Evolutionary conservation across 1,140 invertebrate genomes (phyloP).

Genomic region (Thaumatotibia leucotreta): DNA sequence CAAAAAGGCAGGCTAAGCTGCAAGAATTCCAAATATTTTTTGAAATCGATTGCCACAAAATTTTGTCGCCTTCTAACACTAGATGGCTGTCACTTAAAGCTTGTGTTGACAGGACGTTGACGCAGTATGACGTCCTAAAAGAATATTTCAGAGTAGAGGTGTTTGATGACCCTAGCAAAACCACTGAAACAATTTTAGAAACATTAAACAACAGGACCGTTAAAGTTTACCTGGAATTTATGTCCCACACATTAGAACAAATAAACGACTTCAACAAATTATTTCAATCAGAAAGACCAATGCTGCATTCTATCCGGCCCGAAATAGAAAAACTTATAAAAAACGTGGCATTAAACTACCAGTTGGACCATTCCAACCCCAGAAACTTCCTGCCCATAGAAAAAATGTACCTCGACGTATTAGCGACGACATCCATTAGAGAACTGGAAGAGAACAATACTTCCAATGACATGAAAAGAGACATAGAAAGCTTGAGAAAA

Average conservation of each 20-base stretch:
- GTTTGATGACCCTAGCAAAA: neutral
- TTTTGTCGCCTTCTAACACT: neutral
- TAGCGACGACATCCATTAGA: constrained; percentile 16
- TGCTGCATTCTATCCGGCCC: constrained; percentile 19
- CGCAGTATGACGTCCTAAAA: neutral
- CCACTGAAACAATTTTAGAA: neutral
- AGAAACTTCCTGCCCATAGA: constrained; percentile 17
- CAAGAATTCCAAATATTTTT: constrained; percentile 8
- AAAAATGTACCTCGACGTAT: constrained; percentile 19
- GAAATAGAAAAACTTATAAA: constrained; percentile 22
- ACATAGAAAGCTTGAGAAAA: constrained; percentile 18
- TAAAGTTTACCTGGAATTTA: neutral
- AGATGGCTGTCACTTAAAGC: constrained; percentile 15
- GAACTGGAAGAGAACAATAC: constrained; percentile 17
- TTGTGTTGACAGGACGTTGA: neutral
- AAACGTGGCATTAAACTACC: constrained; percentile 20
- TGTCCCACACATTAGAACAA: neutral
- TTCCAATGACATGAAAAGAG: neutral
- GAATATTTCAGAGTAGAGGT: neutral
- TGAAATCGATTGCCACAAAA: neutral
- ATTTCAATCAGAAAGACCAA: constrained; percentile 23
- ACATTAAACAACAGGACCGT: neutral
- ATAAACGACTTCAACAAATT: constrained; percentile 21
- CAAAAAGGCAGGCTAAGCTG: neutral
- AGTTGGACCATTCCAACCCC: constrained; percentile 18